Conservation (phyloP, 2,888 invertebrate genomes). For the Lumbricus terrestris region DNA sequence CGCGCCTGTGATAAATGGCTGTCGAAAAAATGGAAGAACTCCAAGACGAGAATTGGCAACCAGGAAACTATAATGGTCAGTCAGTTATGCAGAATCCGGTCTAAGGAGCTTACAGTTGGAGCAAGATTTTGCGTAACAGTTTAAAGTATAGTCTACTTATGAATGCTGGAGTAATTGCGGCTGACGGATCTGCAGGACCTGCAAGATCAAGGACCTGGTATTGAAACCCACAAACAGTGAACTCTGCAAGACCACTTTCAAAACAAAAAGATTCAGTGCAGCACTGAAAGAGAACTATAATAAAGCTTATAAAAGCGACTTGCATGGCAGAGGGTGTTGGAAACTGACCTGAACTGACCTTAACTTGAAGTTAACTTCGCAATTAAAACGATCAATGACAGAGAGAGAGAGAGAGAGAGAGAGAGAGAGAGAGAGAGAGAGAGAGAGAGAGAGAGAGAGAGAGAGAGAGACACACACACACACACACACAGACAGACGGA, state of each 20-base stretch:
- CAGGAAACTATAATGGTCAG: not conserved
- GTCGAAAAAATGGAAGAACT: not conserved
- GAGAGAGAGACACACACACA: too few species aligned
- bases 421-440: too few species aligned
- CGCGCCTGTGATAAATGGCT: too few species aligned
- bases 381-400: too few species aligned
- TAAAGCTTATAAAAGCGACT: not conserved
- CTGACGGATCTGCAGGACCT: not conserved
- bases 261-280: not conserved
- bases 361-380: not conserved
- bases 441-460: too few species aligned
- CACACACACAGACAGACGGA: too few species aligned
- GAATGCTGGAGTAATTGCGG: not conserved
- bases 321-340: not conserved
- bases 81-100: not conserved
- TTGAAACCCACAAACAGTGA: not conserved
- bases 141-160: too few species aligned
- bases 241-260: not conserved
- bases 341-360: not conserved
- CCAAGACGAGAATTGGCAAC: not conserved
- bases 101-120: not conserved
- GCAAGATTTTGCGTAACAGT: not conserved
- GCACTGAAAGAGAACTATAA: not conserved
- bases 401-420: too few species aligned
- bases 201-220: too few species aligned